Conservation (phyloP, 2,113 vertebrate genomes). For the Baryphthengus martii region DNA sequence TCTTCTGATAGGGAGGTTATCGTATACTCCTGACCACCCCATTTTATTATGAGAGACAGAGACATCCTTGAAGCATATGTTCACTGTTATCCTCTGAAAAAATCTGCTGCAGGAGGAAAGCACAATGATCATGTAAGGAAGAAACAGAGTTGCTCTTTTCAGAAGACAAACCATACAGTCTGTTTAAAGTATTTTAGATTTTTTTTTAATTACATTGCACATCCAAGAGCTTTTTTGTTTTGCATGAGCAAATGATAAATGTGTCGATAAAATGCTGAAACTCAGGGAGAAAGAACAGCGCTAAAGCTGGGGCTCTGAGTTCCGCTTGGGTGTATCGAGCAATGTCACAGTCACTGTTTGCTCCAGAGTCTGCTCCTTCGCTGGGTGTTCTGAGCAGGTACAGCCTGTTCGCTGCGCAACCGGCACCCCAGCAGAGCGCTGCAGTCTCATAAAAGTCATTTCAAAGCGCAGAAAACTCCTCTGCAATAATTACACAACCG, state of each 20-base stretch:
- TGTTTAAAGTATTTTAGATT: neutral
- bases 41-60: constrained; percentile 97
- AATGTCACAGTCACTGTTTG: neutral
- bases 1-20: constrained; percentile 95
- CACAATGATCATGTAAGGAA: neutral
- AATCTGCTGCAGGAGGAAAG: constrained; percentile 34
- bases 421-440: neutral
- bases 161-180: neutral
- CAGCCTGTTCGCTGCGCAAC: constrained; percentile 15
- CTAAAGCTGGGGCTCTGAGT: neutral
- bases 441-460: constrained; percentile 13
- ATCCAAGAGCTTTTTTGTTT: neutral
- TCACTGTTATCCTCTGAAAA: constrained; percentile 30
- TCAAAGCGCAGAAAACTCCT: constrained; percentile 2
- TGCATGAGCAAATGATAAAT: neutral
- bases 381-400: constrained; percentile 14
- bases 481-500: neutral
- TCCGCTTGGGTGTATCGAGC: neutral
- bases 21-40: constrained; percentile 97
- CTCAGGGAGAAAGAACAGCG: neutral
- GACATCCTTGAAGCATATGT: constrained; percentile 85
- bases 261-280: neutral
- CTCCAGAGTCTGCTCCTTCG: neutral
- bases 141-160: neutral
- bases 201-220: neutral